Evolutionary conservation across 2,797 vertebrate species (phyloP).

Genomic region (Momotus momota): DNA sequence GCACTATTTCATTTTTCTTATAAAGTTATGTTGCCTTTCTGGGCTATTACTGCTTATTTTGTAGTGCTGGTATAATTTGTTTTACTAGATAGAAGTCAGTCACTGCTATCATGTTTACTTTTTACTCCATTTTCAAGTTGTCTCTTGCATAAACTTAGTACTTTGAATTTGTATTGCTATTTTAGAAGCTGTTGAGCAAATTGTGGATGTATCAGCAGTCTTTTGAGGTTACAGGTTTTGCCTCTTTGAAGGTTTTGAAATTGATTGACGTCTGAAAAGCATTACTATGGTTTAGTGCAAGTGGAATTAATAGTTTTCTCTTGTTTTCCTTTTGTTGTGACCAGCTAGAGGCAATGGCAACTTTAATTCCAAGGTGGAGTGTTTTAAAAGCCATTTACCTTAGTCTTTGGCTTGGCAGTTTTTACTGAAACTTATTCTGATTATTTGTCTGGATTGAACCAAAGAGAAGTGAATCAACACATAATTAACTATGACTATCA

Average conservation of each 20-base stretch:
- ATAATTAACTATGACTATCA: background rate
- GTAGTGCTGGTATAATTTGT: background rate
- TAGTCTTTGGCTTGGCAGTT: background rate
- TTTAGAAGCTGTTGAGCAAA: background rate
- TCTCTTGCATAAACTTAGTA: background rate
- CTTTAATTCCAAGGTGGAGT: background rate
- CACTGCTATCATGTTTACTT: background rate
- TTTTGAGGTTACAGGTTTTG: background rate
- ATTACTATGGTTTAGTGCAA: rapidly evolving
- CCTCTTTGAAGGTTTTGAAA: background rate
- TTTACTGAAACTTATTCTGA: background rate
- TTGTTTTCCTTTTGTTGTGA: background rate
- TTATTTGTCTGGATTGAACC: background rate
- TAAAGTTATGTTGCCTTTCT: background rate
- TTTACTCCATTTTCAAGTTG: background rate
- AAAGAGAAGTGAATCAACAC: background rate
- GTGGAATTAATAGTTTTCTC: background rate
- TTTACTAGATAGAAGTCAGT: background rate
- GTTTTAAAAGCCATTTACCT: background rate
- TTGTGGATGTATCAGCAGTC: background rate
- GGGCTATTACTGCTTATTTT: background rate
- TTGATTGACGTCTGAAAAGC: background rate
- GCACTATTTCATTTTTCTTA: background rate
- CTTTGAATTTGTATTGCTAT: background rate
- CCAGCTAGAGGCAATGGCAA: background rate